Conservation (phyloP, 2,888 invertebrate species). For the Polymixis lichenea region DNA sequence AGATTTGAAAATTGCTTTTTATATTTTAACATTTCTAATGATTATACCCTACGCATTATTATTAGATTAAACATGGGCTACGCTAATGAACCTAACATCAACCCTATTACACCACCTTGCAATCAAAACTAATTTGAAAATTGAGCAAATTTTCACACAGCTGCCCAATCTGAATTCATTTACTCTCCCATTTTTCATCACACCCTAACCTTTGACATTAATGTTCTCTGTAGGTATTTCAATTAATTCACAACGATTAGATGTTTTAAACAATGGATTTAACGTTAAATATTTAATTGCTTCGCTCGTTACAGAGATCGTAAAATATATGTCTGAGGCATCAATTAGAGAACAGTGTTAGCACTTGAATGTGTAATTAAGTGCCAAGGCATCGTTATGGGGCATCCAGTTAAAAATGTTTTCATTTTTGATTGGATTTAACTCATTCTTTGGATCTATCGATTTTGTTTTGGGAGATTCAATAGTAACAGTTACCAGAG, state of each 20-base stretch:
- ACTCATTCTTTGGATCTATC: constrained; percentile 5
- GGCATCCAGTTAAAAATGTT: constrained; percentile 70
- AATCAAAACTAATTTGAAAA: constrained; percentile 57
- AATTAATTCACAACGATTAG: constrained; percentile 72
- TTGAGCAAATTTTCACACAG: constrained; percentile 40
- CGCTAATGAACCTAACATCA: constrained; percentile 34
- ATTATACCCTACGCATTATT: background rate
- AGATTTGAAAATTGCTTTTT: background rate
- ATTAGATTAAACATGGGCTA: constrained; percentile 21
- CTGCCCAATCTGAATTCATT: constrained; percentile 44
- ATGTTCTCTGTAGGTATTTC: constrained; percentile 64
- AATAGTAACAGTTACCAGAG: background rate
- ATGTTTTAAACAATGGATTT: constrained; percentile 68
- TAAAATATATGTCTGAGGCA: constrained; percentile 78
- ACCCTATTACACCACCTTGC: constrained; percentile 25
- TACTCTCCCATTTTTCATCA: constrained; percentile 55
- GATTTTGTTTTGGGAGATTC: background rate
- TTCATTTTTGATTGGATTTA: constrained; percentile 45
- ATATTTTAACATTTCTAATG: constrained; percentile 4
- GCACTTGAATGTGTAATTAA: constrained; percentile 81
- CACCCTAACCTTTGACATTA: constrained; percentile 63
- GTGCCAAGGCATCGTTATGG: constrained; percentile 72
- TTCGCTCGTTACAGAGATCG: constrained; percentile 74
- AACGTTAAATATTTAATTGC: constrained; percentile 80
- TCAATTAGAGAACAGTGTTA: constrained; percentile 80